These are phyloP conservation scores for Erethizon dorsatum DNA, from an alignment of 2,797 vertebrate species.

Conservation along the genomic window DNA sequence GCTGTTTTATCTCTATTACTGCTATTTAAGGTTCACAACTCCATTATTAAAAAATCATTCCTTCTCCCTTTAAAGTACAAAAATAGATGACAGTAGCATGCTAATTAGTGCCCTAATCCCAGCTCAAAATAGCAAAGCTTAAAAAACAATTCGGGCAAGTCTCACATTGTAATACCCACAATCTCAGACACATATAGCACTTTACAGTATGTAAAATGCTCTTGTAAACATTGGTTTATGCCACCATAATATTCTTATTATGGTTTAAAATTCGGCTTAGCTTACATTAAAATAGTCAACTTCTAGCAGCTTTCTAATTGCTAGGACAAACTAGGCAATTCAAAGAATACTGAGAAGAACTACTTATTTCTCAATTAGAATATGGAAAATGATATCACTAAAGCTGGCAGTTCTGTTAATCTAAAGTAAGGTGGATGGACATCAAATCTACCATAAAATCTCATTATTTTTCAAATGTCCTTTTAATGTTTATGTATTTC, in stretches of 20 bases:
- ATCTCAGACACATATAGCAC: slow-evolving; percentile 30
- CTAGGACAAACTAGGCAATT: slow-evolving; percentile 73
- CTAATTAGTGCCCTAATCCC: slow-evolving; percentile 72
- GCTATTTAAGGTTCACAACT: slow-evolving; percentile 43
- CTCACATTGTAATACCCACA: slow-evolving; percentile 52
- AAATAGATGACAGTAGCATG: slow-evolving; percentile 52
- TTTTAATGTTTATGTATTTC: slow-evolving; percentile 22
- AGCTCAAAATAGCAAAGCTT: slow-evolving; percentile 71
- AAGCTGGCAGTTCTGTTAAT: slow-evolving; percentile 27
- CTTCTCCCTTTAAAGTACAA: slow-evolving; percentile 63
- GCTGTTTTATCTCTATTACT: not conserved
- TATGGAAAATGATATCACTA: slow-evolving; percentile 54
- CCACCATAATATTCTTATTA: not conserved
- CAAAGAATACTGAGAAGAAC: slow-evolving; percentile 55
- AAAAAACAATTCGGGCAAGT: slow-evolving; percentile 65
- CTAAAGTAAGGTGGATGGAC: slow-evolving; percentile 20
- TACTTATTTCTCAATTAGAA: slow-evolving; percentile 32
- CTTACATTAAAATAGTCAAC: slow-evolving; percentile 56
- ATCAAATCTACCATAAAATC: slow-evolving; percentile 16
- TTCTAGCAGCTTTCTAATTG: slow-evolving; percentile 75
- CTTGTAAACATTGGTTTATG: slow-evolving; percentile 60
- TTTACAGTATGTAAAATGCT: slow-evolving; percentile 66
- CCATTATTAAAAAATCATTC: slow-evolving; percentile 59
- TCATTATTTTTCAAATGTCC: slow-evolving; percentile 41
- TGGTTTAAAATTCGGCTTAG: slow-evolving; percentile 78